These are phyloP conservation scores for Sciurus vulgaris DNA, from an alignment of 2,797 vertebrate species.

Conservation along the genomic window DNA sequence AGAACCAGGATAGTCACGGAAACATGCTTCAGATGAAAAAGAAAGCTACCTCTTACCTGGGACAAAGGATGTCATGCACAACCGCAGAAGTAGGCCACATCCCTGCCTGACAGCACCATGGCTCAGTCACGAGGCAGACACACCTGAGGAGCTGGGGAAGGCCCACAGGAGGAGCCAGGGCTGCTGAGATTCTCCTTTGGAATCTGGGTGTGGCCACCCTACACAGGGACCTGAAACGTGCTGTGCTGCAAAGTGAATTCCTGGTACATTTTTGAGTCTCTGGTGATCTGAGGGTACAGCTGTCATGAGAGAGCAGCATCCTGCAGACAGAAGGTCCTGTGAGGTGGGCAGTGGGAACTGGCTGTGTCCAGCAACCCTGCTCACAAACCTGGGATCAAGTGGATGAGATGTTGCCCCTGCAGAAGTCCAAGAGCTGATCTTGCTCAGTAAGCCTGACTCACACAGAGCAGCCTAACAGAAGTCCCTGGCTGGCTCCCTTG, in stretches of 20 bases:
- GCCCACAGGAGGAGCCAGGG: neutral
- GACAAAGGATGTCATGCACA: neutral
- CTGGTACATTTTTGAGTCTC: constrained; percentile 52
- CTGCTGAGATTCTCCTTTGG: neutral
- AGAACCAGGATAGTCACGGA: neutral
- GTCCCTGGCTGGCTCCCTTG: neutral
- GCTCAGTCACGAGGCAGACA: constrained; percentile 18
- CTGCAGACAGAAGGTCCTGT: neutral
- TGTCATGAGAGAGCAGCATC: neutral
- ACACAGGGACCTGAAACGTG: constrained; percentile 52
- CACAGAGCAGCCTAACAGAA: neutral
- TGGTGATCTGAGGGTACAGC: neutral
- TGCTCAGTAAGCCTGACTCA: neutral
- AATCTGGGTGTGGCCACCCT: constrained; percentile 43
- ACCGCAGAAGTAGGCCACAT: neutral
- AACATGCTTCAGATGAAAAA: neutral
- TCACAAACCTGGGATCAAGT: neutral
- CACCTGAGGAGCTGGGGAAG: neutral
- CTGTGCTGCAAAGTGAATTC: neutral
- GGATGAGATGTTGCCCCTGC: neutral
- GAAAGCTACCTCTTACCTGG: neutral
- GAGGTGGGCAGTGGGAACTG: neutral
- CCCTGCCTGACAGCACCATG: neutral
- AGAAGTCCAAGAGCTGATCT: neutral
- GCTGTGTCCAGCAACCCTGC: neutral